phyloP scores from a whole-genome alignment of 2,797 vertebrate species.

The Florisuga fusca region DNA sequence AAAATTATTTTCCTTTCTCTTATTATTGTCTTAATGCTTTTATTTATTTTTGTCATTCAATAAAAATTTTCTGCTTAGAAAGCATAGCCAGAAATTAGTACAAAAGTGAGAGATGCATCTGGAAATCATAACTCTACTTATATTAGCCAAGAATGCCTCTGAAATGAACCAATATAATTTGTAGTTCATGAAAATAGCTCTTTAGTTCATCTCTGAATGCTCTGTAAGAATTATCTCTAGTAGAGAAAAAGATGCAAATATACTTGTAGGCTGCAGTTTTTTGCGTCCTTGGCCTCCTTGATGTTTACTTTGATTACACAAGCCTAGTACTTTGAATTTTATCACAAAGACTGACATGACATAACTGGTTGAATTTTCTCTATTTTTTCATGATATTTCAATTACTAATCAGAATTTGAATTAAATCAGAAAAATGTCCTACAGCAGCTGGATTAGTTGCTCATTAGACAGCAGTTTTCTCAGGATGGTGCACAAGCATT shows the following conservation, averaged over 20 bases:
- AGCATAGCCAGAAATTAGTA: not conserved
- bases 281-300: not conserved
- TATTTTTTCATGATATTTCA: not conserved
- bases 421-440: not conserved
- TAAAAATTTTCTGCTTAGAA: not conserved
- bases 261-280: not conserved
- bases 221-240: not conserved
- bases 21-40: not conserved
- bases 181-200: not conserved
- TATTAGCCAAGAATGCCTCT: not conserved
- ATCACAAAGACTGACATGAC: not conserved
- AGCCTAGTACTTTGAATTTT: not conserved
- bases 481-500: not conserved
- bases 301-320: not conserved
- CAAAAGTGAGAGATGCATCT: not conserved
- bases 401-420: not conserved
- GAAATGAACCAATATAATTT: not conserved
- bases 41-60: not conserved
- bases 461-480: not conserved
- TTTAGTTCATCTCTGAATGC: not conserved
- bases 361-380: not conserved
- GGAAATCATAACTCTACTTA: not conserved
- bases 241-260: not conserved
- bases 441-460: not conserved
- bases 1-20: not conserved